Percentiles rank a stretch among this genome's conserved stretches.
Evolutionary conservation across 1,140 invertebrate genomes (phyloP).

Genomic region (Oncopeltus fasciatus): DNA sequence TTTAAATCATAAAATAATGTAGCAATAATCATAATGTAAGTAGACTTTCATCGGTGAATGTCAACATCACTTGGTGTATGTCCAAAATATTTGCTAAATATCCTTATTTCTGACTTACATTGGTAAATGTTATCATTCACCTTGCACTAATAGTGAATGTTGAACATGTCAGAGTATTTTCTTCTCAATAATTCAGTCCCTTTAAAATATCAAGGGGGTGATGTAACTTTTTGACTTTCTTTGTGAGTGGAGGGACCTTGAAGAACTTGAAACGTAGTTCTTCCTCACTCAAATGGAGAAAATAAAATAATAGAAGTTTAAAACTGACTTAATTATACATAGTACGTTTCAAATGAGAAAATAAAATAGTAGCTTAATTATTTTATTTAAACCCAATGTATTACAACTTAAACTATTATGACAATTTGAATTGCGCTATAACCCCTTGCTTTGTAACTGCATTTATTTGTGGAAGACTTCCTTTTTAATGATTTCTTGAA

Average conservation of each 20-base stretch:
- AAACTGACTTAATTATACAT: too few relatives aligned
- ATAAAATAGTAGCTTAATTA: too few relatives aligned
- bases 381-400: too few relatives aligned
- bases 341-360: too few relatives aligned
- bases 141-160: neutral
- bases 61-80: neutral
- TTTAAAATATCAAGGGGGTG: neutral
- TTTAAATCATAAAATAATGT: too few relatives aligned
- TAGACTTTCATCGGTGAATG: neutral
- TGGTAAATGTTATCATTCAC: neutral
- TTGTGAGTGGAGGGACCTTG: neutral
- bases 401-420: too few relatives aligned
- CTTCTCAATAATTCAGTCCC: neutral
- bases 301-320: too few relatives aligned
- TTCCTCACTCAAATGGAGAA: neutral
- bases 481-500: too few relatives aligned
- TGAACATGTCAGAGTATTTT: neutral
- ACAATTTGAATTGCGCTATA: too few relatives aligned
- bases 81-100: neutral
- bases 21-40: too few relatives aligned
- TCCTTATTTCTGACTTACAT: neutral
- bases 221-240: neutral
- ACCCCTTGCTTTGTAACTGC: too few relatives aligned
- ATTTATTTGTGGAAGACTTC: too few relatives aligned
- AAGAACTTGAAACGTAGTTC: neutral